Base-by-base conservation (phyloP, 2,113 vertebrate species). In the Ciconia maguari region DNA sequence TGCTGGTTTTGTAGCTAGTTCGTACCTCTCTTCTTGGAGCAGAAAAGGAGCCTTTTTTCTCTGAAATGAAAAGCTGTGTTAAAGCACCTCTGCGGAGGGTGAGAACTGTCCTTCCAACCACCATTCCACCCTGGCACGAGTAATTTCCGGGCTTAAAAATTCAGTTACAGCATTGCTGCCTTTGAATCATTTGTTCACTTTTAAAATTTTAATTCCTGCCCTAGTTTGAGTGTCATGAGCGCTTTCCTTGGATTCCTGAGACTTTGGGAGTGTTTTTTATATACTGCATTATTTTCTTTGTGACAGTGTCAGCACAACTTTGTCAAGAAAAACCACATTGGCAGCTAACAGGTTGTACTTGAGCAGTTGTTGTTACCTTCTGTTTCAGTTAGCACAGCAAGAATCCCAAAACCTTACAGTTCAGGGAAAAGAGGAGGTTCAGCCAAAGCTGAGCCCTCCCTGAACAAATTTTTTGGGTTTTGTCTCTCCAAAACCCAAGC, bases 221-320 rank as follows among this genome's bases (percentile, higher is more conserved):
- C 46, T 46, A 16, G 10, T 76, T 38, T n/a, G 48, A 72, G 49
- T 76, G 54, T 57, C 0, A 0, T 25, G 58, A 60, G 19, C 2
- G 0, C 29, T 89, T 78, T 69, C 21, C 29, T 64, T 69, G 57
- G 16, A 20, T 71, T 58, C 76, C 55, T 60, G 61, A 79, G n/a
- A 55, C 38, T 49, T 20, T 32, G 68, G 20, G 65, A 85, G 42
- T 38, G 29, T n/a, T 75, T 78, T 78, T 87, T 68, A 51, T 84
- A 8, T 3, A 34, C 16, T 65, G 11, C 34, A 11, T 76, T 72
- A 27, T 79, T 82, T 87, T 68, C 34, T 57, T 69, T 52, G 48
- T 54, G 58, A 10, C n/a, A 15, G 29, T 41, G n/a, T 41, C 42
- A 30, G 10, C 6, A 4, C 61, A 36, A 13, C 61, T 41, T 85